Evolutionary conservation across 2,113 vertebrate species (phyloP).

Genomic region (Neogale vison): DNA sequence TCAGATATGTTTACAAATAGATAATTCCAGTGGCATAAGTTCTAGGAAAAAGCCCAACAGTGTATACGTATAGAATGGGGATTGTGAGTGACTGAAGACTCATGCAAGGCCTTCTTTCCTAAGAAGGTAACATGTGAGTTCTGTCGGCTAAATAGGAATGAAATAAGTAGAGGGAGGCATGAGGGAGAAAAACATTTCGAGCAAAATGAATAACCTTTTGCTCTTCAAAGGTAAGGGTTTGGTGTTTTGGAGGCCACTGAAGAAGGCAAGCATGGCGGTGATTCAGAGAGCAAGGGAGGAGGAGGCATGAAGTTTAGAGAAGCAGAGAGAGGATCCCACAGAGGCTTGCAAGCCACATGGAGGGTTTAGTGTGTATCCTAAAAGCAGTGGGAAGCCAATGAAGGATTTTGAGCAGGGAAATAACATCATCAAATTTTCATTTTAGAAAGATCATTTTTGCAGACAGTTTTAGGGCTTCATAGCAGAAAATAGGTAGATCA

Average conservation of each 20-base stretch:
- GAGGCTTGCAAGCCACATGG: background rate
- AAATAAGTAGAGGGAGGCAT: background rate
- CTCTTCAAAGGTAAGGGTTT: background rate
- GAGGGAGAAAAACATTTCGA: background rate
- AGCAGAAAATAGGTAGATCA: background rate
- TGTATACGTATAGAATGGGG: background rate
- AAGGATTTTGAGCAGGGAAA: background rate
- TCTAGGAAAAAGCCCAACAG: background rate
- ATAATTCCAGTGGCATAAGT: background rate
- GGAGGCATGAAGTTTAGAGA: background rate
- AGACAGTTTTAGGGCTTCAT: background rate
- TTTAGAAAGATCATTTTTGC: constrained; percentile 1
- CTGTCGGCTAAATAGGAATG: background rate
- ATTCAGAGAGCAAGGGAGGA: background rate
- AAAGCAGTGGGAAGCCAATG: background rate
- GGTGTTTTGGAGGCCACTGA: background rate
- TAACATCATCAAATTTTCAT: background rate
- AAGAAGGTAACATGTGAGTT: background rate
- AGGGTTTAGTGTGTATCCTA: background rate
- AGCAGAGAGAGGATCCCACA: background rate
- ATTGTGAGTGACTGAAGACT: background rate
- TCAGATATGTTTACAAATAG: background rate
- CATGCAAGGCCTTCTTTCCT: background rate
- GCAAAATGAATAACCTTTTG: background rate
- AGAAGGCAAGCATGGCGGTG: background rate